Conservation (phyloP, 2,888 invertebrate genomes). For the Mayetiola destructor region DNA sequence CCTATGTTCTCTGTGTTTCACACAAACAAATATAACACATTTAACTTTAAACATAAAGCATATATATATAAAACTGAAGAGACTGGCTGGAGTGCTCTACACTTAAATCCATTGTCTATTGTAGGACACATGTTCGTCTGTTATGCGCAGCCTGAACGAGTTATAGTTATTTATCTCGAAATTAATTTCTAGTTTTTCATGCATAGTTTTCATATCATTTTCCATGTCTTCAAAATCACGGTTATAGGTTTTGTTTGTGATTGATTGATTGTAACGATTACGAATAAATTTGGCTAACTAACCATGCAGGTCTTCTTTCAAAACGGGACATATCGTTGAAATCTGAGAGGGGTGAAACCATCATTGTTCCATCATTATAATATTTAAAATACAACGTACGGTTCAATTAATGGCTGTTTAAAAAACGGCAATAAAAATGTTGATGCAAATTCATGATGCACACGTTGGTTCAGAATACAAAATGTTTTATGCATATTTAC, state of each 20-base stretch:
- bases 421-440: constrained; percentile 4
- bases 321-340: neutral
- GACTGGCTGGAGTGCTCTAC: neutral
- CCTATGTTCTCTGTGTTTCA: too few relatives aligned
- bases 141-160: neutral
- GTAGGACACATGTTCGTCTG: too few relatives aligned
- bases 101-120: neutral
- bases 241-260: neutral
- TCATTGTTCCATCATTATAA: neutral
- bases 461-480: too few relatives aligned
- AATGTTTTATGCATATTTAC: too few relatives aligned
- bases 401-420: constrained; percentile 3
- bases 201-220: neutral
- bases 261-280: neutral
- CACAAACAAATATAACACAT: too few relatives aligned
- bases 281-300: too few relatives aligned
- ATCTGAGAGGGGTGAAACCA: neutral
- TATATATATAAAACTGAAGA: neutral
- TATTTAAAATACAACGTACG: neutral
- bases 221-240: neutral
- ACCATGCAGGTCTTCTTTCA: too few relatives aligned
- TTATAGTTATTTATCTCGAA: neutral
- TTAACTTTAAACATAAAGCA: neutral
- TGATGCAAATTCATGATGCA: too few relatives aligned
- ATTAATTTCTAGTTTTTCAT: neutral